Evolutionary conservation across 2,888 invertebrate genomes (phyloP).

Genomic region (Chaitophorus viminalis): DNA sequence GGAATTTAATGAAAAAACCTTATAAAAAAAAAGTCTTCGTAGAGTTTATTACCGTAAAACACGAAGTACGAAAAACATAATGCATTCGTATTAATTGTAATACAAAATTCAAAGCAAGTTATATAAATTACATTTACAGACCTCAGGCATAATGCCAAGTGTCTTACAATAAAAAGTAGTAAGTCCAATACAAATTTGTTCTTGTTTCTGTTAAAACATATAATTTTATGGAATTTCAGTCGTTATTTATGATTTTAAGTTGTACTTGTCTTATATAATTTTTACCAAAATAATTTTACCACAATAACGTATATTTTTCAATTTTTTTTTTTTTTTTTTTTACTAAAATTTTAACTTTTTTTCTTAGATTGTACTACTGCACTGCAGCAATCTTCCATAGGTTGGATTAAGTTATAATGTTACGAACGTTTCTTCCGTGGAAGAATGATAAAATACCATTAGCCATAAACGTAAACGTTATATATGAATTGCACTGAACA

Average conservation of each 20-base stretch:
- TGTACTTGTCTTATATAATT: neutral
- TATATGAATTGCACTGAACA: neutral
- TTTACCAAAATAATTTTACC: constrained; percentile 5
- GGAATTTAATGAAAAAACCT: neutral
- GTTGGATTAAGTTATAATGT: neutral
- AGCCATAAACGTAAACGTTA: neutral
- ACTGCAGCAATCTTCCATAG: neutral
- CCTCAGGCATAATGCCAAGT: constrained; percentile 10
- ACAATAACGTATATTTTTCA: neutral
- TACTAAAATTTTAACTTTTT: too few relatives aligned
- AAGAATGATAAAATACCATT: neutral
- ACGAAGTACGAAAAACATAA: neutral
- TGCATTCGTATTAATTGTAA: neutral
- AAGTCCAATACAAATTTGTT: neutral
- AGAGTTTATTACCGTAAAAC: constrained; percentile 2
- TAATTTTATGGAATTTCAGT: neutral
- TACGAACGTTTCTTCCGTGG: neutral
- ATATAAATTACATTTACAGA: neutral
- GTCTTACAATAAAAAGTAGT: neutral
- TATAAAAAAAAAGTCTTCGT: neutral
- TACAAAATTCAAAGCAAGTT: neutral
- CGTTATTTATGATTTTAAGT: neutral
- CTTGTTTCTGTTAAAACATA: neutral
- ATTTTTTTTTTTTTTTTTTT: too few relatives aligned
- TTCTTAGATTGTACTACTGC: neutral